Evolutionary conservation across 2,113 vertebrate species (phyloP), one percentile per base, ranked within the genome.

Genomic region (Bubo blakistoni): DNA sequence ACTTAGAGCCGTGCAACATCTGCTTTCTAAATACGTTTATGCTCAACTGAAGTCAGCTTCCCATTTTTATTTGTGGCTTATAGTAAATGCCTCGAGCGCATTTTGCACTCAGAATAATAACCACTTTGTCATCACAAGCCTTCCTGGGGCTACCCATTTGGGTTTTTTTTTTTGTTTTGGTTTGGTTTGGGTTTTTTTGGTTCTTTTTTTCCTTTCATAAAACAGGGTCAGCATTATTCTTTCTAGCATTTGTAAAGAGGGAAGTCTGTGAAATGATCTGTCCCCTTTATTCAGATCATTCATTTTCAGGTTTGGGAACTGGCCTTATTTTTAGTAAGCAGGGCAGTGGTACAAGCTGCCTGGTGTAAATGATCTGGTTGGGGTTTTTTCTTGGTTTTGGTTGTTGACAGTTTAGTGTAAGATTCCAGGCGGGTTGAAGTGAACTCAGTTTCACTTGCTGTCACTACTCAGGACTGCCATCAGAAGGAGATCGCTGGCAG

Each of bases 391-490:
- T 54, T 58, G 1, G 2, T 70, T 54, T 30, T 67, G 36, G 10
- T 19, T 5, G n/a, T 20, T 59, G 57, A 13, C 5, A 6, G 40
- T 77, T 49, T 1, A 24, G 66, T 19, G 78, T 78, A 83, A 36
- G 89, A 54, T 66, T 67, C 70, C 91, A 67, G 71, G 49, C 6
- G 2, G 72, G 82, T 27, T 25, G 42, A 44, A 82, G 70, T 9
- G 46, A 55, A 46, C 87, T n/a, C 2, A 19, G 77, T 97, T 95
- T 97, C 66, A 0, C 77, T 94, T 82, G 87, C 61, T 73, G 89
- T 81, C 77, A 6, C 17, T 83, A 9, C 95, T 95, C 96, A 85
- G 90, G 67, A 55, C 96, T 96, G 96, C 96, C 94, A 81, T 95
- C 88, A 61, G 80, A 95, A 97, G 95, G 93, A 92, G 80, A 40